Base-by-base conservation (phyloP, 2,113 vertebrate species). In the Triplophysa dalaica region DNA sequence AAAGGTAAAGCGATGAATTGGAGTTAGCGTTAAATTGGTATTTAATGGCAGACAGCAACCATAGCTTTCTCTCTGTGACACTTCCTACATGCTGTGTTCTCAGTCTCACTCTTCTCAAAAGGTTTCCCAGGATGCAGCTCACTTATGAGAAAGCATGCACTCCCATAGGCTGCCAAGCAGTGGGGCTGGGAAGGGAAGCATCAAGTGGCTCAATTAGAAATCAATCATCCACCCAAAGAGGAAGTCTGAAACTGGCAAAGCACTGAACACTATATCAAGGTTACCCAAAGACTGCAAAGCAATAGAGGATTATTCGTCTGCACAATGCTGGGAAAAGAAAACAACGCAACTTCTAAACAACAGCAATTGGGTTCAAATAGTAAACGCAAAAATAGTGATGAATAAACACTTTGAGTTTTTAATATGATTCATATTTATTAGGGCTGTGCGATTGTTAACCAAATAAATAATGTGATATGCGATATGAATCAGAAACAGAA, bases 41-140 rank as follows among this genome's bases (percentile, higher is more conserved):
- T 60, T 68, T 70, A n/a, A 70, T 80, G 66, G 24, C 21, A 65
- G 21, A 69, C 70, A 60, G 19, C 67, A 75, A 22, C 75, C 61
- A 21, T 45, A 68, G 56, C 61, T 33, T 75, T 85, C 19, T 63
- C 43, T 21, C n/a, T 24, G 75, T 86, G 87, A 88, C 89, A 88
- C 88, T 91, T 89, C 81, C 84, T 90, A 87, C 88, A 86, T 13
- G 82, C 86, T 89, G 89, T 68, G 87, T 86, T 91, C 88, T 88
- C 82, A 87, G 82, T 86, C 79, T 73, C 81, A 79, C 77, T 82
- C 82, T 65, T 73, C 79, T 67, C 86, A 88, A 90, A 90, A 86
- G 81, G 90, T 93, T 92, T 89, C 92, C 90, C 90, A 90, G 91
- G 87, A 90, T 86, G 82, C 83, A 86, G 87, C 87, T 84, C 87